Percentiles rank a stretch among this genome's conserved stretches.
Evolutionary conservation across 2,797 vertebrate species (phyloP).

Genomic region (Melanogrammus aeglefinus): DNA sequence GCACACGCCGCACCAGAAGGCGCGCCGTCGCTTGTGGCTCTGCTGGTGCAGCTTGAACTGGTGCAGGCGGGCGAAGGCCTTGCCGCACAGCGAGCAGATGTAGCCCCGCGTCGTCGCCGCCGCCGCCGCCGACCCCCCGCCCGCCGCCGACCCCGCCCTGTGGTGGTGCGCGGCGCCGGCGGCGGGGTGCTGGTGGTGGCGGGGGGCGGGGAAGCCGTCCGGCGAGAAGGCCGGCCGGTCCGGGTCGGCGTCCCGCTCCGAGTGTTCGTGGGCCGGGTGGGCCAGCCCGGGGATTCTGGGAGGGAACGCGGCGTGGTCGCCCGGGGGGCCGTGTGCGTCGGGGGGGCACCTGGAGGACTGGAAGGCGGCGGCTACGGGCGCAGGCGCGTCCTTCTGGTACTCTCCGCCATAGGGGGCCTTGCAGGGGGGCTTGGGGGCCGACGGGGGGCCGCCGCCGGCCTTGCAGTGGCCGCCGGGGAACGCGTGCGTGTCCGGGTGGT

Average conservation of each 20-base stretch:
- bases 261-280: not conserved
- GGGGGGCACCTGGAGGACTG: constrained; percentile 15
- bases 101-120: constrained; percentile 36
- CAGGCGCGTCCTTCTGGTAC: constrained; percentile 47
- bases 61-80: constrained; percentile 62
- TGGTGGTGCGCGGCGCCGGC: constrained; percentile 13
- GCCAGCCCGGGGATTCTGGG: constrained; percentile 35
- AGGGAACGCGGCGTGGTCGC: constrained; percentile 36
- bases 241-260: constrained; percentile 23
- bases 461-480: not conserved
- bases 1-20: constrained; percentile 70
- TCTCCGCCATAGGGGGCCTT: constrained; percentile 53
- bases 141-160: constrained; percentile 16
- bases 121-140: not conserved
- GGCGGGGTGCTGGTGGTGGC: constrained; percentile 25
- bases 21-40: constrained; percentile 66
- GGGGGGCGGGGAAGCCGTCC: constrained; percentile 17
- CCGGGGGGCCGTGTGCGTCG: constrained; percentile 16
- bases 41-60: constrained; percentile 75
- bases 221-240: constrained; percentile 27
- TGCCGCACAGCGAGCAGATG: constrained; percentile 65
- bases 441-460: constrained; percentile 17
- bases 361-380: constrained; percentile 45
- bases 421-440: constrained; percentile 50
- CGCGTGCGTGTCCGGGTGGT: constrained; percentile 41